Evolutionary conservation across 1,140 invertebrate species (phyloP), one percentile per base, ranked within the genome.

Genomic region (Eufriesea mexicana): DNA sequence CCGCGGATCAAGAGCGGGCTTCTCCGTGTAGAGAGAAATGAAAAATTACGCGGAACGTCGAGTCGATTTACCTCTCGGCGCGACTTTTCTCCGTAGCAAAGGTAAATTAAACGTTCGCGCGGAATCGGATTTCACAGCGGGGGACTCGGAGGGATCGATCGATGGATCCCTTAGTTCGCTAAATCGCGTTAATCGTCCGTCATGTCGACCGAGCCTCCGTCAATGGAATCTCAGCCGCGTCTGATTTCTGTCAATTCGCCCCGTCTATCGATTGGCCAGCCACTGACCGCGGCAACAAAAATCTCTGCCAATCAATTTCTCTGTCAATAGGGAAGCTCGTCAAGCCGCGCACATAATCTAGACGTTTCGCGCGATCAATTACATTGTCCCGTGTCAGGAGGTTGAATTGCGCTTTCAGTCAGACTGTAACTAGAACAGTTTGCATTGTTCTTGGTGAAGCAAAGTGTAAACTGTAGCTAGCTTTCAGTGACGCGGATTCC

Each of bases 321-420:
- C 59, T 25, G 35, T 35, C 25, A 14, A 76, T 49, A 28, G 51
- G 12, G 47, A 0, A 6, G 25, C 45, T 55, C 54, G 79, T 81
- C 79, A 67, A 75, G 16, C 25, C 4, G 49, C 18, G n/a, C 42
- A 61, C 49, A 67, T 81, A 75, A 81, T 81, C 61, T 55, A 67
- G 79, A 75, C 79, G 62, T 75, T 81, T 67, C 61, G 61, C 42
- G 9, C 61, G 72, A 81, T 81, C 79, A 75, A 81, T 81, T 81
- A 81, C 72, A 81, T 75, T 75, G 79, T 73, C 28, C 47, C 45
- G 55, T 54, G 68, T 49, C 72, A 28, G 25, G 42, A 18, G 51
- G 51, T 49, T 67, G 72, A 35, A 76, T 82, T 42, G 72, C 20
- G 72, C 72, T 67, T 35, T 82, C 67, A 62, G 16, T 1, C 55